These are phyloP conservation scores for Psilopsiagon aurifrons DNA, from an alignment of 2,113 vertebrate genomes.

Conservation along the genomic window DNA sequence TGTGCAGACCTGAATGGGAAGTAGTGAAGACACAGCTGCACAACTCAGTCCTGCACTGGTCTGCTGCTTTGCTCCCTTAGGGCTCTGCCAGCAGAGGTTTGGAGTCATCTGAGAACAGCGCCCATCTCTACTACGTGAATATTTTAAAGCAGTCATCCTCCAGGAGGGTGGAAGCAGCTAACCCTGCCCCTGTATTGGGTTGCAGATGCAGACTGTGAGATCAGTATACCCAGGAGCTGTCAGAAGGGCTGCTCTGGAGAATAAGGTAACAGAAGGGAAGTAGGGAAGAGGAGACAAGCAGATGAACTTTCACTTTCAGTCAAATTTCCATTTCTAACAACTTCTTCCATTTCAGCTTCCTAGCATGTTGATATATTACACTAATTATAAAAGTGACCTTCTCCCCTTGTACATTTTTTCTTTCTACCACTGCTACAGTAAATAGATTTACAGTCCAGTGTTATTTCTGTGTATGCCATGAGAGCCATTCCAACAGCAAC, in stretches of 20 bases:
- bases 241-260: neutral
- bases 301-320: slow-evolving; percentile 54
- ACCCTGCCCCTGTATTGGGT: neutral
- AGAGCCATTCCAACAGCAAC: slow-evolving; percentile 46
- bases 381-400: slow-evolving; percentile 48
- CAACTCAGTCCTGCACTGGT: neutral
- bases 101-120: slow-evolving; percentile 29
- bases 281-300: slow-evolving; percentile 10
- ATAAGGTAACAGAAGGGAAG: neutral
- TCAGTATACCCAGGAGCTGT: neutral
- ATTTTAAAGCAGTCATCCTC: slow-evolving; percentile 31
- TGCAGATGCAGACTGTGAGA: slow-evolving; percentile 1
- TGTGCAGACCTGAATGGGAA: neutral
- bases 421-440: neutral
- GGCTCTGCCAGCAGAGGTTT: neutral
- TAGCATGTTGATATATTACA: slow-evolving; percentile 34
- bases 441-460: slow-evolving; percentile 3
- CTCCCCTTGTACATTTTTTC: slow-evolving; percentile 1
- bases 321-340: slow-evolving; percentile 63
- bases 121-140: slow-evolving; percentile 29
- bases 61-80: neutral
- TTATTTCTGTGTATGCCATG: slow-evolving; percentile 21
- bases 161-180: slow-evolving; percentile 25
- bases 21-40: neutral
- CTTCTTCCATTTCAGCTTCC: slow-evolving; percentile 39